These are phyloP conservation scores for Venusia cambrica DNA, from an alignment of 2,888 invertebrate genomes.

Conservation along the genomic window DNA sequence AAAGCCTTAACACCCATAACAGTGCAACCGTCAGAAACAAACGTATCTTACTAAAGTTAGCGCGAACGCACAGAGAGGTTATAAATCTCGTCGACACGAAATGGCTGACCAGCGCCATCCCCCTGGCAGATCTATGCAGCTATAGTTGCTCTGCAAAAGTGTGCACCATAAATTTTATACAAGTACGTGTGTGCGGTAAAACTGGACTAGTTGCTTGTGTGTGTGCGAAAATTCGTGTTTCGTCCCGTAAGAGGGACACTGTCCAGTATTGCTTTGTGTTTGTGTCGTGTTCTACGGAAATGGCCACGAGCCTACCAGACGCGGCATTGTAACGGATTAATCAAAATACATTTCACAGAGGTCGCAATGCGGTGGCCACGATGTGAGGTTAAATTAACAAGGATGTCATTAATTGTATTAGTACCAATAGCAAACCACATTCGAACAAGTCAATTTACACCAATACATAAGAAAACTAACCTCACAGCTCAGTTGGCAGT, in stretches of 20 bases:
- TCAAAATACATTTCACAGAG: conserved; percentile 65
- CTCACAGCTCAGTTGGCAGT: too few relatives aligned
- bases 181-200: conserved; percentile 73
- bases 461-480: too few relatives aligned
- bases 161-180: conserved; percentile 80
- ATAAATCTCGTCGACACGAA: conserved; percentile 79
- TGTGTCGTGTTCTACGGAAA: conserved; percentile 50
- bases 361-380: conserved; percentile 24
- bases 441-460: too few relatives aligned
- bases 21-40: conserved; percentile 50
- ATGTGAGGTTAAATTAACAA: conserved; percentile 49
- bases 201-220: conserved; percentile 58
- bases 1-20: conserved; percentile 32
- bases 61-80: conserved; percentile 68
- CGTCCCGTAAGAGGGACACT: conserved; percentile 66
- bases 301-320: conserved; percentile 50
- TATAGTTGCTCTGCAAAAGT: conserved; percentile 73
- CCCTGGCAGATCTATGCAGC: conserved; percentile 64
- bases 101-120: conserved; percentile 73
- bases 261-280: conserved; percentile 68
- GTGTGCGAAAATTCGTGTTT: conserved; percentile 74
- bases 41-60: conserved; percentile 69
- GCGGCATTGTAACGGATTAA: conserved; percentile 33
- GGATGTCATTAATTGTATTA: conserved; percentile 60
- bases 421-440: conserved; percentile 38